Conservation (phyloP, 2,113 vertebrate species). For the Delphinus delphis region DNA sequence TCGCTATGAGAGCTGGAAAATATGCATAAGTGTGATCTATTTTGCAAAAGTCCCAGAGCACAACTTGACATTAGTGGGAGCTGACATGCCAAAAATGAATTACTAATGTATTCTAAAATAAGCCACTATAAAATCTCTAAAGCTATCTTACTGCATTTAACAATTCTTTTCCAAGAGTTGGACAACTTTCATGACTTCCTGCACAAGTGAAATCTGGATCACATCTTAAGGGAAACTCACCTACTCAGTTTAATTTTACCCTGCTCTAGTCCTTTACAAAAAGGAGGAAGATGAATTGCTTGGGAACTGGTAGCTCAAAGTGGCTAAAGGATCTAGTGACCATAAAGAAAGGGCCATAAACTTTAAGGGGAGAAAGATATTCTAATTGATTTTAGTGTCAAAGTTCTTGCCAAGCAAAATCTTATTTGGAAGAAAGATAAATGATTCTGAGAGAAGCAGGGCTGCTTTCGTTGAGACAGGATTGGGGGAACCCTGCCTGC, state of each 20-base stretch:
- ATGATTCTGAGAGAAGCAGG: neutral
- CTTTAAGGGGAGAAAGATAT: neutral
- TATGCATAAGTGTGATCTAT: constrained; percentile 36
- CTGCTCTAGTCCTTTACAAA: neutral
- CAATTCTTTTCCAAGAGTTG: constrained; percentile 51
- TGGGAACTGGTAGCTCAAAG: constrained; percentile 29
- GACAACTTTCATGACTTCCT: constrained; percentile 51
- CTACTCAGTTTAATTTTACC: constrained; percentile 52
- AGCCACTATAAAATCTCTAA: constrained; percentile 52
- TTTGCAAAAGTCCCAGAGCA: constrained; percentile 56
- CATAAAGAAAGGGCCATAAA: neutral
- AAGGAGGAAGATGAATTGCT: constrained; percentile 18
- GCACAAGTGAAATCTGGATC: constrained; percentile 50
- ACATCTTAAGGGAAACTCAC: constrained; percentile 47
- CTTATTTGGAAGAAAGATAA: constrained; percentile 34
- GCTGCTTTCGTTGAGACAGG: neutral
- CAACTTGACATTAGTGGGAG: constrained; percentile 60
- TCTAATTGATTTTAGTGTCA: constrained; percentile 25
- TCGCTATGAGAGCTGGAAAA: constrained; percentile 7
- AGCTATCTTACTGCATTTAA: constrained; percentile 48
- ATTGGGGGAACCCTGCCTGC: neutral
- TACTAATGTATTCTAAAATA: constrained; percentile 67
- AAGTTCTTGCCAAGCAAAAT: constrained; percentile 50
- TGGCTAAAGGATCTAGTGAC: neutral
- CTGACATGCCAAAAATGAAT: constrained; percentile 63